phyloP scores from a whole-genome alignment of 2,888 invertebrate species.

The Uropetala carovei region DNA sequence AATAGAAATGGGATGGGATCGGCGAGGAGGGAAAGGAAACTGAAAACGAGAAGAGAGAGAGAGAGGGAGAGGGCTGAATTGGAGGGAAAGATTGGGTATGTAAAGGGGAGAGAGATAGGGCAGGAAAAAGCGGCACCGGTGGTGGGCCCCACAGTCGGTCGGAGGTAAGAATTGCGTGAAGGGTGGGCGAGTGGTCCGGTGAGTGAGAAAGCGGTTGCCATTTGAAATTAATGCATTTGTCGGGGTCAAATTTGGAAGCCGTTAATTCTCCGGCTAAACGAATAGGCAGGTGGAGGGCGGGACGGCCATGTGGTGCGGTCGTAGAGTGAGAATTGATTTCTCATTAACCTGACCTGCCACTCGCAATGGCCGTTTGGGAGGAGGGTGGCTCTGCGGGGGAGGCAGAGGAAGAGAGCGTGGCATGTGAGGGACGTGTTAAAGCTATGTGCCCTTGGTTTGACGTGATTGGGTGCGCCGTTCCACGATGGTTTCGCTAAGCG shows the following conservation, averaged over 20 bases:
- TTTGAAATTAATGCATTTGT: slow-evolving; percentile 66
- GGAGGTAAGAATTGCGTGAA: slow-evolving; percentile 46
- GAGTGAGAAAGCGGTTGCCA: slow-evolving; percentile 59
- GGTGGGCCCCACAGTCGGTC: not conserved
- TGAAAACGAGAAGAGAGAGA: not conserved
- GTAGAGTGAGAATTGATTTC: slow-evolving; percentile 65
- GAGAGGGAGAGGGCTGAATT: not conserved
- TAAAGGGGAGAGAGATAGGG: not conserved
- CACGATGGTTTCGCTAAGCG: slow-evolving; percentile 46
- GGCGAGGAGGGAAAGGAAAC: not conserved
- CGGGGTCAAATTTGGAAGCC: slow-evolving; percentile 65
- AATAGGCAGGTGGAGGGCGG: slow-evolving; percentile 33
- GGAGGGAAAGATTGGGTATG: not conserved
- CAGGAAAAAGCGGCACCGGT: not conserved
- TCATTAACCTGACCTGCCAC: slow-evolving; percentile 63
- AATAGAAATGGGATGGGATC: not conserved
- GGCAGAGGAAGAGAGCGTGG: not conserved
- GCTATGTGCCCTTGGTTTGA: slow-evolving; percentile 50
- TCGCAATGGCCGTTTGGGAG: not conserved
- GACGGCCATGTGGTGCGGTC: slow-evolving; percentile 57
- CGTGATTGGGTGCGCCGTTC: slow-evolving; percentile 58
- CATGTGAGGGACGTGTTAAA: slow-evolving; percentile 58
- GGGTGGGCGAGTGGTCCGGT: not conserved
- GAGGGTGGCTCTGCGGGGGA: not conserved
- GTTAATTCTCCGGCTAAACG: slow-evolving; percentile 65